Percentiles rank a stretch among this genome's conserved stretches.
Evolutionary conservation across 2,888 invertebrate genomes (phyloP).

Genomic region (Ophonus ardosiacus): DNA sequence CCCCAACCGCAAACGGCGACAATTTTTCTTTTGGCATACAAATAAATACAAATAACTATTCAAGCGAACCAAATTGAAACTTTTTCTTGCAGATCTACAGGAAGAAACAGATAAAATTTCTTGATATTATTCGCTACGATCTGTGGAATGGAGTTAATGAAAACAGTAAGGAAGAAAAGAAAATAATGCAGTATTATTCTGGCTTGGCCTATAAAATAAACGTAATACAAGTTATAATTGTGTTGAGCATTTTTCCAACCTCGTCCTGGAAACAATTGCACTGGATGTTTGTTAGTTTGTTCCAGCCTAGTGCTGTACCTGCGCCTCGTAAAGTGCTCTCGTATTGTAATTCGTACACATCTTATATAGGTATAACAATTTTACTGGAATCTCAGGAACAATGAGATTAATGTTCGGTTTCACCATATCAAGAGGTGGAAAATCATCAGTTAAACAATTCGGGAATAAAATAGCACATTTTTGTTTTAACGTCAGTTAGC

Average conservation of each 20-base stretch:
- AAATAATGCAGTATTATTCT: not conserved
- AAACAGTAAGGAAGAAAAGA: not conserved
- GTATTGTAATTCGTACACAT: not conserved
- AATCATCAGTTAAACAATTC: too few relatives aligned
- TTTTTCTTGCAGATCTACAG: not conserved
- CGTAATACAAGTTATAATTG: not conserved
- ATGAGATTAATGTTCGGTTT: too few relatives aligned
- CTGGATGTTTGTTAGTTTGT: not conserved
- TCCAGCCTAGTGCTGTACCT: not conserved
- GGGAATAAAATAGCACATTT: too few relatives aligned
- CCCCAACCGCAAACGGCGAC: too few relatives aligned
- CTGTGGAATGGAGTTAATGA: not conserved
- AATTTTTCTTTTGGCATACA: too few relatives aligned
- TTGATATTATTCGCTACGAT: not conserved
- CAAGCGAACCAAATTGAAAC: too few relatives aligned
- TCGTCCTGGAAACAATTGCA: not conserved
- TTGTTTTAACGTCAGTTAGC: too few relatives aligned
- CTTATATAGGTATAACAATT: not conserved
- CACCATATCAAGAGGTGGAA: too few relatives aligned
- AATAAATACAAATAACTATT: too few relatives aligned
- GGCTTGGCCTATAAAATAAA: not conserved
- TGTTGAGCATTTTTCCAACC: not conserved
- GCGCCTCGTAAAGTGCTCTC: not conserved
- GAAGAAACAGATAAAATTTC: not conserved
- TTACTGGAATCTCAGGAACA: too few relatives aligned